These are phyloP conservation scores for Phortica variegata DNA, from an alignment of 1,140 invertebrate genomes.

Conservation along the genomic window DNA sequence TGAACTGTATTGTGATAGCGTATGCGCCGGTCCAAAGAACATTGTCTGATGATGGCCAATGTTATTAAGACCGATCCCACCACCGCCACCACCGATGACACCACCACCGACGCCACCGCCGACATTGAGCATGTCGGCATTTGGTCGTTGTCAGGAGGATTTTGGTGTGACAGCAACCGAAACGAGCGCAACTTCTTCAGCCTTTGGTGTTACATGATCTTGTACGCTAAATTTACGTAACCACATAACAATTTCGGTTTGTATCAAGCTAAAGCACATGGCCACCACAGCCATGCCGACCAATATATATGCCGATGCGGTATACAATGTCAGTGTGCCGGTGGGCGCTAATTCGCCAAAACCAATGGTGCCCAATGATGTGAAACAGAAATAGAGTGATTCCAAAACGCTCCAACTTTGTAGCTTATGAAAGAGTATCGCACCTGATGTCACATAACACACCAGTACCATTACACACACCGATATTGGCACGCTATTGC, in stretches of 20 bases:
- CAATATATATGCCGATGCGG: constrained; percentile 80
- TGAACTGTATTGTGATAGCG: constrained; percentile 47
- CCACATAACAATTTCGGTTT: constrained; percentile 81
- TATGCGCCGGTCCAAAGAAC: constrained; percentile 51
- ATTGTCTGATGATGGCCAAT: constrained; percentile 52
- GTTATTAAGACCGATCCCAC: constrained; percentile 7
- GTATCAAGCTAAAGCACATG: constrained; percentile 95
- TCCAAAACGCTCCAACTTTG: constrained; percentile 91
- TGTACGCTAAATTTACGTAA: constrained; percentile 63
- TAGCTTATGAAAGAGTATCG: constrained; percentile 84
- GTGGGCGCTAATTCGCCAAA: constrained; percentile 81
- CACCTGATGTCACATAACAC: constrained; percentile 87
- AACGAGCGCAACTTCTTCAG: constrained; percentile 50
- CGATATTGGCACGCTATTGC: constrained; percentile 71
- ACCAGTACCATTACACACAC: constrained; percentile 87
- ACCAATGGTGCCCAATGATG: constrained; percentile 84
- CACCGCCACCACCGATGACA: constrained; percentile 3
- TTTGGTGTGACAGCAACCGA: constrained; percentile 51
- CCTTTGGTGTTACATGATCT: constrained; percentile 47
- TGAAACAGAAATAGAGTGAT: constrained; percentile 93
- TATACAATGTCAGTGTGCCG: constrained; percentile 62
- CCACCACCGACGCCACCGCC: constrained; percentile 7
- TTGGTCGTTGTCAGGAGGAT: constrained; percentile 56
- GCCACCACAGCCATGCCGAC: constrained; percentile 93
- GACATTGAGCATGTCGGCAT: constrained; percentile 25